Evolutionary conservation across 2,113 vertebrate genomes (phyloP).

Genomic region (Larimichthys polyactis): DNA sequence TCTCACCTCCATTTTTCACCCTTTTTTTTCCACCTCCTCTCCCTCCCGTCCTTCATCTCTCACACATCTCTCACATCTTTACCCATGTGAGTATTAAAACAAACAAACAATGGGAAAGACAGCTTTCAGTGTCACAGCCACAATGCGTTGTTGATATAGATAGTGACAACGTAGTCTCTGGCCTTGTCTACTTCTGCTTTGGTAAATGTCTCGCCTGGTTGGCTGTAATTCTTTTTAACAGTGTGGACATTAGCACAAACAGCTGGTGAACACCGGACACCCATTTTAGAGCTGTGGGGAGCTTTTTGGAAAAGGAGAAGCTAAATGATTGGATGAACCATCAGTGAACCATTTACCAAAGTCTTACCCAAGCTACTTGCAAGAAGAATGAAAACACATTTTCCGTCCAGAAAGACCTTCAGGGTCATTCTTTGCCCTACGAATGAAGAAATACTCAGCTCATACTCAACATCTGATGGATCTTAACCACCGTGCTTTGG

Average conservation of each 20-base stretch:
- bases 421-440: too few species aligned
- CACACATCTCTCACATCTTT: background rate
- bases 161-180: background rate
- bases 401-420: too few species aligned
- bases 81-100: conserved; percentile 6
- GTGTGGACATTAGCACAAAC: background rate
- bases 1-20: conserved; percentile 30
- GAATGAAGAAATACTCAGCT: too few species aligned
- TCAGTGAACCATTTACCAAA: too few species aligned
- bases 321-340: too few species aligned
- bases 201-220: background rate
- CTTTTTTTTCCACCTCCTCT: background rate
- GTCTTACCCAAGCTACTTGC: too few species aligned
- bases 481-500: too few species aligned
- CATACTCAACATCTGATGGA: too few species aligned
- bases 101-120: conserved; percentile 6
- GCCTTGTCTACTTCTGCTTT: background rate
- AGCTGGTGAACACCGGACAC: background rate
- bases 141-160: too few species aligned
- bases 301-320: too few species aligned
- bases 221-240: background rate
- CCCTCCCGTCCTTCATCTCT: background rate
- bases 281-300: too few species aligned
- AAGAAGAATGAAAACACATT: too few species aligned
- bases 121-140: background rate